Conservation (phyloP, 2,888 invertebrate species). For the Galeruca laticollis region DNA sequence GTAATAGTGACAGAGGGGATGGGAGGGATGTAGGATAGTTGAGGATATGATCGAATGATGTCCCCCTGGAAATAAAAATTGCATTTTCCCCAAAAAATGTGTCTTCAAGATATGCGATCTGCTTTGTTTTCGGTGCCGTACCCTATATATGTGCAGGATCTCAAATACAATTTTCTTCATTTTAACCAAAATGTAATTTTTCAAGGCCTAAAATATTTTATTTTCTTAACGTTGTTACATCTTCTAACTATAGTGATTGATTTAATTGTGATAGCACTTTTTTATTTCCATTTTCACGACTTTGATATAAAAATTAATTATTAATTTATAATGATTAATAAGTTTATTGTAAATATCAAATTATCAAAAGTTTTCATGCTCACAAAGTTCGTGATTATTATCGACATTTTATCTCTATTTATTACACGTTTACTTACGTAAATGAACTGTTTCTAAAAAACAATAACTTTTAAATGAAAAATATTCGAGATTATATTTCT, state of each 20-base stretch:
- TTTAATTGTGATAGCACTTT: constrained; percentile 49
- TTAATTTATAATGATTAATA: constrained; percentile 38
- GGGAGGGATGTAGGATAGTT: no score
- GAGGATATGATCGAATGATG: no score
- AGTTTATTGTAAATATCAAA: constrained; percentile 51
- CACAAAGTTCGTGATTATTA: constrained; percentile 57
- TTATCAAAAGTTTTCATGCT: constrained; percentile 54
- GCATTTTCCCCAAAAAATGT: no score
- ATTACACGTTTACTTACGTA: not conserved
- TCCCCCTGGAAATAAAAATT: no score
- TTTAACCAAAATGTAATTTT: not conserved
- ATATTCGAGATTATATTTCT: constrained; percentile 40
- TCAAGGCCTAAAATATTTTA: not conserved
- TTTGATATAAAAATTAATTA: constrained; percentile 42
- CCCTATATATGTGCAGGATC: no score
- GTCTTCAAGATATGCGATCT: no score
- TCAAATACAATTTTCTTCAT: no score
- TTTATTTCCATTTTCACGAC: constrained; percentile 39
- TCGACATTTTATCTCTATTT: constrained; percentile 19
- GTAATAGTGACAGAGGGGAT: no score
- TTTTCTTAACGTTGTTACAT: constrained; percentile 30
- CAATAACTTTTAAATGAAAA: constrained; percentile 11
- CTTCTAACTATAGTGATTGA: constrained; percentile 43
- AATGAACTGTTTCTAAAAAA: not conserved
- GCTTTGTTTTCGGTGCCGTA: no score